A percentile compares a stretch with the other conserved stretches of the same genome.
These are phyloP conservation scores for Pentalonia nigronervosa DNA, from an alignment of 1,140 invertebrate species.

Conservation along the genomic window DNA sequence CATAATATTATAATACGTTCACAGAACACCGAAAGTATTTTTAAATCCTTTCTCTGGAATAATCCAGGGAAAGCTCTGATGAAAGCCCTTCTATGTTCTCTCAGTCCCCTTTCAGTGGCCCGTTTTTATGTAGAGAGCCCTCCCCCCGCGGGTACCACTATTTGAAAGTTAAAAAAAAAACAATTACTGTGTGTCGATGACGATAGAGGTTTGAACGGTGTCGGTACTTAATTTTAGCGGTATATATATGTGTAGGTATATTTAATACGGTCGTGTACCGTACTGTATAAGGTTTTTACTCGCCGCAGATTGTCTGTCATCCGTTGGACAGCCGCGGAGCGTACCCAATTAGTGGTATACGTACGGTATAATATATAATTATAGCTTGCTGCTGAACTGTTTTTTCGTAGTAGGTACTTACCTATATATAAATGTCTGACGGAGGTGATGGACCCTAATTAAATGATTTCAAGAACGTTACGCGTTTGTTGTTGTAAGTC, in stretches of 20 bases:
- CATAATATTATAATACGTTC: too few relatives aligned
- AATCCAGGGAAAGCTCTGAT: too few relatives aligned
- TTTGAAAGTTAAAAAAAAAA: too few relatives aligned
- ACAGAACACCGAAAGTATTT: too few relatives aligned
- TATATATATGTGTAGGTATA: not conserved
- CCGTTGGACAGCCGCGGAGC: not conserved
- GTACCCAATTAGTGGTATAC: slow-evolving; percentile 2
- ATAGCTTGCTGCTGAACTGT: not conserved
- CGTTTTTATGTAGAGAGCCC: too few relatives aligned
- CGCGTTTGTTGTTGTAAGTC: not conserved
- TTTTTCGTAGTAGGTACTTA: not conserved
- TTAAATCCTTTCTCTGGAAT: too few relatives aligned
- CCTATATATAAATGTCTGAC: not conserved
- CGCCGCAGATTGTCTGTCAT: not conserved
- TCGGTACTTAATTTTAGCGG: not conserved
- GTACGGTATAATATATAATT: not conserved
- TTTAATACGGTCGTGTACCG: not conserved
- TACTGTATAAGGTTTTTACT: not conserved
- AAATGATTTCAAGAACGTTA: slow-evolving; percentile 27
- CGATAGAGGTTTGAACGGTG: not conserved
- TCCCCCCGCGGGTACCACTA: too few relatives aligned
- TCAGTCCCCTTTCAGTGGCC: too few relatives aligned
- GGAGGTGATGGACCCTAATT: not conserved
- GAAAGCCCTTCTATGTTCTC: too few relatives aligned
- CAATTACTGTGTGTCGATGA: not conserved